Evolutionary conservation across 2,888 invertebrate genomes (phyloP).

Genomic region (Hemicrepidius hirtus): DNA sequence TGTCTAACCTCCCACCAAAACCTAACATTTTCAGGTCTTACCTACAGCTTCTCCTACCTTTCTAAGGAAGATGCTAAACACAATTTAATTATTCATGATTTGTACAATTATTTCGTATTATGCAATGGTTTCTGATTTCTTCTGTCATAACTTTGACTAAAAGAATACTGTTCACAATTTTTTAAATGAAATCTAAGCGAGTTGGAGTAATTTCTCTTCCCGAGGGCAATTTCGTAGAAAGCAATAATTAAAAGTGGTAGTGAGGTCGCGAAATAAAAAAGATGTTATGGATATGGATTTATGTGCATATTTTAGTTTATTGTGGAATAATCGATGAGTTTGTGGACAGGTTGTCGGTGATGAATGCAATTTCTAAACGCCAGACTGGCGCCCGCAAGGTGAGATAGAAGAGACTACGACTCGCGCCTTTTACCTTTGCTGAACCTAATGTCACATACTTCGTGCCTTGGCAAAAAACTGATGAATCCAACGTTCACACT

Average conservation of each 20-base stretch:
- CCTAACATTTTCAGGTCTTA: no score
- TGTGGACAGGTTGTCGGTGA: conserved; percentile 66
- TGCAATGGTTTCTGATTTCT: no score
- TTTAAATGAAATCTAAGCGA: not conserved
- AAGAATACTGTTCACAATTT: not conserved
- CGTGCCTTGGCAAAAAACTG: conserved; percentile 26
- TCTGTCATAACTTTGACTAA: no score
- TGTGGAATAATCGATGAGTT: conserved; percentile 66
- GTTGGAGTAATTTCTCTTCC: conserved; percentile 19
- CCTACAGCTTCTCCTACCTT: no score
- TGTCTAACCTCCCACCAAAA: no score
- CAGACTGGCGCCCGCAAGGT: conserved; percentile 68
- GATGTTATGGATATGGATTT: conserved; percentile 19
- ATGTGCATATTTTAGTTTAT: conserved; percentile 47
- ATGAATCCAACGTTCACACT: conserved; percentile 21
- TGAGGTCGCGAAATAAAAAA: conserved; percentile 9
- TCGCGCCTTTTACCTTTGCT: conserved; percentile 48
- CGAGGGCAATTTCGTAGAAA: conserved; percentile 19
- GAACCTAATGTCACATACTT: conserved; percentile 36
- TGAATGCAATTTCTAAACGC: conserved; percentile 67
- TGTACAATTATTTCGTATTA: no score
- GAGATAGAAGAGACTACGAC: conserved; percentile 60
- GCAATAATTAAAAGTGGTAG: conserved; percentile 19
- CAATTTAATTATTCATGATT: no score
- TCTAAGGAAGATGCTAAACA: no score